phyloP scores from a whole-genome alignment of 2,113 vertebrate species.

The Rhabdomys dilectus region DNA sequence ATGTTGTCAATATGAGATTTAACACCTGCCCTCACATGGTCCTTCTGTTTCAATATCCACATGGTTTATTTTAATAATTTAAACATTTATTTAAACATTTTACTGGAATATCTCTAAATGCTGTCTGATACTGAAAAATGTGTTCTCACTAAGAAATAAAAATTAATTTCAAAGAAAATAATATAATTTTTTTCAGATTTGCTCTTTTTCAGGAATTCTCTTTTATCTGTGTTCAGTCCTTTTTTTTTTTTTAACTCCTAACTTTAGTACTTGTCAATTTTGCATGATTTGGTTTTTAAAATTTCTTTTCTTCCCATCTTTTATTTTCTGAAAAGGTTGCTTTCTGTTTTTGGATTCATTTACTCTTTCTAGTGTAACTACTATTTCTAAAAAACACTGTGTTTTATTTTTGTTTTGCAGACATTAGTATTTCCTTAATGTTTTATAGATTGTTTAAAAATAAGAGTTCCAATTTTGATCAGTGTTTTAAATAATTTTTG shows the following conservation, averaged over 20 bases:
- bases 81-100: neutral
- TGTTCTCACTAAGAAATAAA: neutral
- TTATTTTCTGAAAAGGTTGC: neutral
- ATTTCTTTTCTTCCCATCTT: neutral
- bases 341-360: neutral
- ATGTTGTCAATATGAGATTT: neutral
- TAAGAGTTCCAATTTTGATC: neutral
- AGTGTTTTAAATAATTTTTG: neutral
- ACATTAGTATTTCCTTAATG: neutral
- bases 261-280: neutral
- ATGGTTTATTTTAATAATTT: neutral
- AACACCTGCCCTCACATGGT: neutral
- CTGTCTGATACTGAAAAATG: neutral
- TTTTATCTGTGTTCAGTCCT: neutral
- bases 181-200: constrained; percentile 21
- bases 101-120: neutral
- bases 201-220: neutral
- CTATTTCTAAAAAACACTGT: neutral
- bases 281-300: constrained; percentile 31
- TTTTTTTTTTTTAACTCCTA: neutral
- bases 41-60: neutral
- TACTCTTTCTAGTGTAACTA: neutral
- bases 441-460: neutral
- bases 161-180: neutral
- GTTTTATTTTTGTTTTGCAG: neutral